Evolutionary conservation across 1,140 invertebrate species (phyloP), one percentile per base, ranked within the genome.

Genomic region (Eufriesea mexicana): DNA sequence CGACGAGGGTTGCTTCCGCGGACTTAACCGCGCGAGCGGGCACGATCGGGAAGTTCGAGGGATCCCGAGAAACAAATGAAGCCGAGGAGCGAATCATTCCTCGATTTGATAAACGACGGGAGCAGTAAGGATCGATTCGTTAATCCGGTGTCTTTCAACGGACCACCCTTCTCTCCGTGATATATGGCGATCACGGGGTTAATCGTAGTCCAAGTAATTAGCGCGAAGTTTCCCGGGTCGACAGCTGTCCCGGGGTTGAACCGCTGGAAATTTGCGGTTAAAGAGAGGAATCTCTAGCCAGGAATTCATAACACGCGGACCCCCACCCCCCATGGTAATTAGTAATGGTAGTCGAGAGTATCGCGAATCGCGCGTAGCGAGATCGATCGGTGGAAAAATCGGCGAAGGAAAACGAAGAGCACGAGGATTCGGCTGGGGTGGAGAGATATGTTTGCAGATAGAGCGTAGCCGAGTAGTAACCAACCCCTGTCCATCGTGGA

Each of bases 201-300:
- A 81, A 81, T 81, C 71, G 79, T 14, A 47, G 79, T 57, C 42
- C 42, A 55, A 81, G 79, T 75, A 81, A 81, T 81, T 81, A 81
- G 59, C 79, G 61, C 18, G 2, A 55, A 75, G 71, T 66, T 75
- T 57, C 71, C 25, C 18, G 18, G 71, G 47, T 55, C 71, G 71
- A 81, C 79, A 81, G 72, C 79, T 81, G 79, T 62, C 59, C 61
- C 0, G 4, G 25, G 5, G 20, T 55, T 35, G 12, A 14, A 20
- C 35, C 20, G 2, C 35, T 28, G 7, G 49, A 75, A 81, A 81
- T 75, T 62, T 64, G 49, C 18, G 28, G 49, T 55, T 45, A 42
- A 55, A 25, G 45, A 16, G 45, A 49, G 10, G 49, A n/a, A 49
- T 68, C 18, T 68, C n/a, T 12, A 6, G 2, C 18, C 47, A 0